These are phyloP conservation scores for Hololepta plana DNA, from an alignment of 2,888 invertebrate species.

Conservation along the genomic window DNA sequence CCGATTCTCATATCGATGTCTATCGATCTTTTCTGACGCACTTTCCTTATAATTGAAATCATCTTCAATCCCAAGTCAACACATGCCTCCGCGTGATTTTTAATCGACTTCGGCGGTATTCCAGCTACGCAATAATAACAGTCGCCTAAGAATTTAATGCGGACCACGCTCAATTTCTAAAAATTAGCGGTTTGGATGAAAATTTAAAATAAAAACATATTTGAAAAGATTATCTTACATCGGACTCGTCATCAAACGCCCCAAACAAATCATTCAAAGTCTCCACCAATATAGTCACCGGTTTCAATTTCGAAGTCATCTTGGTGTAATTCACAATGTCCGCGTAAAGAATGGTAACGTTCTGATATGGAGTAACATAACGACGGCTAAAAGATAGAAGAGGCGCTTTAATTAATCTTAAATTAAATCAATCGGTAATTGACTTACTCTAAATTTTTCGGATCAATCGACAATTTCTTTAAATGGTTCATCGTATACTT, in stretches of 20 bases:
- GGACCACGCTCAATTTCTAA: constrained; percentile 52
- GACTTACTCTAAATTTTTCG: not conserved
- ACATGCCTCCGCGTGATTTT: constrained; percentile 75
- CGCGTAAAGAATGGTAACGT: constrained; percentile 81
- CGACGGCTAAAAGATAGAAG: constrained; percentile 45
- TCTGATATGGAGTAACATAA: constrained; percentile 72
- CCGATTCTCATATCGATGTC: constrained; percentile 94
- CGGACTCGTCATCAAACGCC: constrained; percentile 78
- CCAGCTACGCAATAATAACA: constrained; percentile 90
- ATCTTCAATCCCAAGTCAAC: constrained; percentile 82
- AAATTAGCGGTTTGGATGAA: constrained; percentile 10
- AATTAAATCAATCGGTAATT: not conserved
- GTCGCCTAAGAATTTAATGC: constrained; percentile 87
- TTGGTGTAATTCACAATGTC: constrained; percentile 89
- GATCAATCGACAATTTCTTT: constrained; percentile 12
- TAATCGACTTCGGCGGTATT: constrained; percentile 47
- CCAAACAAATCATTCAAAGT: constrained; percentile 82
- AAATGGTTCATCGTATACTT: constrained; percentile 31
- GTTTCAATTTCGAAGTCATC: constrained; percentile 58
- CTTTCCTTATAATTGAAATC: constrained; percentile 75
- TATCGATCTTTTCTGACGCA: constrained; percentile 40
- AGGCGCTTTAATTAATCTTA: constrained; percentile 2
- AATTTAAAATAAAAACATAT: constrained; percentile 1
- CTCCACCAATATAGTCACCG: constrained; percentile 67
- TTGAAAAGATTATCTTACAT: constrained; percentile 31